A percentile compares a stretch with the other conserved stretches of the same genome.
Conservation (phyloP, 2,113 vertebrate species). For the Numenius arquata region DNA sequence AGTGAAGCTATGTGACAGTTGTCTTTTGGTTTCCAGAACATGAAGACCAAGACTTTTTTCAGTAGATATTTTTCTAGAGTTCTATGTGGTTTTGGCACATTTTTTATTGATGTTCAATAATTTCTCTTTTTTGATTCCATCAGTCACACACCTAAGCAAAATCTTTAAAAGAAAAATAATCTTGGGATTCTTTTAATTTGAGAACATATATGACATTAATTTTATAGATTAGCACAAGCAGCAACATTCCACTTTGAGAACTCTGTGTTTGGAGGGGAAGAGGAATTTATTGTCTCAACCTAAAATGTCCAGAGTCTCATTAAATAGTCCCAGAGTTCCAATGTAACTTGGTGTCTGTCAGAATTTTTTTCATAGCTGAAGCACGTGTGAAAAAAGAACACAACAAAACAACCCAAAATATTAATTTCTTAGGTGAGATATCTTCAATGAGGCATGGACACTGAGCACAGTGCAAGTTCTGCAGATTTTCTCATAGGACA, state of each 20-base stretch:
- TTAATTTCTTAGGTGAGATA: too few species aligned
- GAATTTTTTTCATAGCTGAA: background rate
- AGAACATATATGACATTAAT: background rate
- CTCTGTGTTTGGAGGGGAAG: background rate
- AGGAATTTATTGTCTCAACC: background rate
- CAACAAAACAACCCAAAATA: background rate
- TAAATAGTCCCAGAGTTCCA: background rate
- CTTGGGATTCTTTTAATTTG: background rate
- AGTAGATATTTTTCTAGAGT: background rate
- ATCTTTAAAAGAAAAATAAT: background rate
- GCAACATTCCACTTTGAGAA: background rate
- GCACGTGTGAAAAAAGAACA: background rate
- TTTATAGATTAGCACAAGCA: background rate
- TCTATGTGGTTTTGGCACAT: background rate
- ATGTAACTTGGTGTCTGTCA: background rate
- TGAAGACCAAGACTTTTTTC: accelerated
- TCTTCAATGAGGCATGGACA: background rate
- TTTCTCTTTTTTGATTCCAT: background rate
- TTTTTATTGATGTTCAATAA: background rate
- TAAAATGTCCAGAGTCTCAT: background rate
- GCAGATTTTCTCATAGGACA: background rate
- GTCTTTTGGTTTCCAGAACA: background rate
- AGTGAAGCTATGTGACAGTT: background rate
- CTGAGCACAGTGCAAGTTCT: background rate
- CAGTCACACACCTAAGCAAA: background rate